phyloP scores from a whole-genome alignment of 2,797 vertebrate species.

The Sebastes miniatus region DNA sequence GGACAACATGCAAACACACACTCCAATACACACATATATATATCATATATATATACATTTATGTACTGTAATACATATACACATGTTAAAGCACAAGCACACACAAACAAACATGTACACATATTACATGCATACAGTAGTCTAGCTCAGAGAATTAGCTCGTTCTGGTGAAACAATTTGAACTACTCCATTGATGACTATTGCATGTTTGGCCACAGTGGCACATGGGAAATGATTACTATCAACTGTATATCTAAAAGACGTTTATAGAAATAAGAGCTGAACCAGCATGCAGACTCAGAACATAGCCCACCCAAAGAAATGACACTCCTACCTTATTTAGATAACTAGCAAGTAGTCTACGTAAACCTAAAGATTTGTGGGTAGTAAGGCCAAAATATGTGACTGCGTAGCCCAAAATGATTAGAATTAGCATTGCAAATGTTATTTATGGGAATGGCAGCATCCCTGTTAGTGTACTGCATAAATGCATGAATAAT shows the following conservation, averaged over 20 bases:
- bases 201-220: conserved; percentile 77
- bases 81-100: conserved; percentile 69
- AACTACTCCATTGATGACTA: conserved; percentile 68
- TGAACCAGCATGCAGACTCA: conserved; percentile 77
- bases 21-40: conserved; percentile 73
- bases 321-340: conserved; percentile 81
- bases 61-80: conserved; percentile 73
- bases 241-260: conserved; percentile 69
- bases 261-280: conserved; percentile 74
- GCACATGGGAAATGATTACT: conserved; percentile 68
- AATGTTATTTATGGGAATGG: conserved; percentile 68
- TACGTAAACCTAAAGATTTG: conserved; percentile 29
- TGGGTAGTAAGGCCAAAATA: conserved; percentile 36
- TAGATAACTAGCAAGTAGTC: conserved; percentile 76
- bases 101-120: conserved; percentile 67
- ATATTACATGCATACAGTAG: conserved; percentile 67
- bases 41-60: conserved; percentile 47
- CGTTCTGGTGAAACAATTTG: conserved; percentile 72
- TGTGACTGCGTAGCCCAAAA: conserved; percentile 37
- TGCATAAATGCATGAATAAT: conserved; percentile 76
- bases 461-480: conserved; percentile 58
- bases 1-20: conserved; percentile 69
- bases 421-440: conserved; percentile 68
- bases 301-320: conserved; percentile 62
- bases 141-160: conserved; percentile 79